phyloP scores from a whole-genome alignment of 1,140 invertebrate genomes.

The Cecropterus lyciades region DNA sequence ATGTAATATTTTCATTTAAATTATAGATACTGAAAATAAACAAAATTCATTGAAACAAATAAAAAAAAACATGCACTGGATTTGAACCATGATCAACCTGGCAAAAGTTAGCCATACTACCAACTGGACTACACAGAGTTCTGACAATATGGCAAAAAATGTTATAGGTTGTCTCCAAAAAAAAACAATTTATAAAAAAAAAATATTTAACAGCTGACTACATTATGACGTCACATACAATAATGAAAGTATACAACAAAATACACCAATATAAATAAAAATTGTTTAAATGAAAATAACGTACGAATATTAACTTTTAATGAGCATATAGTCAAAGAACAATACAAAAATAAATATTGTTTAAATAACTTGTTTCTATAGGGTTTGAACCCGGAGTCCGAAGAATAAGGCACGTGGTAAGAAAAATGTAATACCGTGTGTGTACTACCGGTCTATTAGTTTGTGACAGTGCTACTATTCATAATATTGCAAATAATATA shows the following conservation, averaged over 20 bases:
- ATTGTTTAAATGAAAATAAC: too few species aligned
- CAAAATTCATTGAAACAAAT: slow-evolving; percentile 22
- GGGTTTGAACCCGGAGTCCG: slow-evolving; percentile 43
- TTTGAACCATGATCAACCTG: slow-evolving; percentile 45
- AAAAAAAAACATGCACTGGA: slow-evolving; percentile 39
- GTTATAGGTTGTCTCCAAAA: slow-evolving; percentile 1
- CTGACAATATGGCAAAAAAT: neutral
- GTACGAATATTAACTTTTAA: too few species aligned
- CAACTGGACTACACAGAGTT: slow-evolving; percentile 5
- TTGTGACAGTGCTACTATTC: neutral
- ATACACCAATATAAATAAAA: too few species aligned
- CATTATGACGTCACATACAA: slow-evolving; percentile 5
- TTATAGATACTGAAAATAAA: slow-evolving; percentile 30
- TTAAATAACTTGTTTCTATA: neutral
- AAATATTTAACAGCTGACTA: neutral
- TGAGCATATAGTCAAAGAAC: neutral
- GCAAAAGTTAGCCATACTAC: slow-evolving; percentile 42
- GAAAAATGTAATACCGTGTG: neutral
- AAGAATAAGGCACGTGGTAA: slow-evolving; percentile 24
- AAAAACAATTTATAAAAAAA: slow-evolving; percentile 20
- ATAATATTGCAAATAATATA: neutral
- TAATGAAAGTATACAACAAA: neutral
- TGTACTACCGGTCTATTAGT: neutral
- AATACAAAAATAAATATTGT: neutral
- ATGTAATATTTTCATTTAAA: slow-evolving; percentile 20